Conservation (phyloP, 2,888 invertebrate genomes). For the Camponotus fellah region DNA sequence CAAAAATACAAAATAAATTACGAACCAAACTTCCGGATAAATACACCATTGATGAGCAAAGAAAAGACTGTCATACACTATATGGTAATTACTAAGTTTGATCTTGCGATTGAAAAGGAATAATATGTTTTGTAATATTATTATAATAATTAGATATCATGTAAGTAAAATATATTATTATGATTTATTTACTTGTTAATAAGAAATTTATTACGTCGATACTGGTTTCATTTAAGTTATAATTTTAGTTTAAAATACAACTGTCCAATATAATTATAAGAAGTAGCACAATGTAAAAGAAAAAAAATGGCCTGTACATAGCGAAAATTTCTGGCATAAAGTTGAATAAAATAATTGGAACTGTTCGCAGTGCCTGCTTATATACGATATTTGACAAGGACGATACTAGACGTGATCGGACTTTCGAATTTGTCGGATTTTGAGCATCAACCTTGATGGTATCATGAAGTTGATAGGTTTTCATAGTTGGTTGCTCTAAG, state of each 20-base stretch:
- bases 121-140: neutral
- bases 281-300: neutral
- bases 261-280: neutral
- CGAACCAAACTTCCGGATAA: neutral
- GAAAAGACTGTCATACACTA: neutral
- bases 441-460: too few species aligned
- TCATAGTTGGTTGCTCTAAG: too few species aligned
- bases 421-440: too few species aligned
- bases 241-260: neutral
- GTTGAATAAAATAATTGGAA: neutral
- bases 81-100: neutral
- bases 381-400: too few species aligned
- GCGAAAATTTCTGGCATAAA: neutral
- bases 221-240: neutral
- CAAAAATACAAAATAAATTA: neutral
- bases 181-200: neutral
- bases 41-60: neutral
- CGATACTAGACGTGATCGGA: neutral
- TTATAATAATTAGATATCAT: neutral
- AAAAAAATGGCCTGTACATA: too few species aligned
- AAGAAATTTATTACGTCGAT: neutral
- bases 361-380: neutral
- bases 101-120: neutral
- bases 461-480: too few species aligned
- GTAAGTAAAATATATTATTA: too few species aligned